Conservation (phyloP, 2,888 invertebrate species). For the Portevinia maculata region DNA sequence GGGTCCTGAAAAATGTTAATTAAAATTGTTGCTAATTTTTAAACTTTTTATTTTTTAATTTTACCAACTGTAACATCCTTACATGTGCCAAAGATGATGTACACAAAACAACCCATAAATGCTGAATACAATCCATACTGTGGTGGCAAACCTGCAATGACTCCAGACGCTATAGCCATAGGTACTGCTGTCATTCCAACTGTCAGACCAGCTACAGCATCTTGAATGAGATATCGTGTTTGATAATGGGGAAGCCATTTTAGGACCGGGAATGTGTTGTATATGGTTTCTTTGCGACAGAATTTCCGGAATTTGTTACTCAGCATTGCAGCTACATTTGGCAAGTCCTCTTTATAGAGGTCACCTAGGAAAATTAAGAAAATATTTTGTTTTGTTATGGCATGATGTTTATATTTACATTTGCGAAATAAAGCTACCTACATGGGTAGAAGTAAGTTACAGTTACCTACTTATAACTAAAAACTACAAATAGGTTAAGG, state of each 20-base stretch:
- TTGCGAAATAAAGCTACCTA: too few species aligned
- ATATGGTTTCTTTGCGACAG: conserved; percentile 83
- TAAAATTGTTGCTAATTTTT: accelerated
- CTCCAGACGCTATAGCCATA: conserved; percentile 92
- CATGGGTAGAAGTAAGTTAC: too few species aligned
- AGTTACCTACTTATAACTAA: too few species aligned
- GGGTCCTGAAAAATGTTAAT: conserved; percentile 85
- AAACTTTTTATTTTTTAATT: too few species aligned
- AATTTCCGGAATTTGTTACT: conserved; percentile 80
- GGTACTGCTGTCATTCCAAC: conserved; percentile 92
- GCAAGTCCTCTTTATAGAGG: conserved; percentile 79
- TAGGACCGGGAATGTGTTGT: conserved; percentile 86
- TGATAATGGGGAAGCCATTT: conserved; percentile 90
- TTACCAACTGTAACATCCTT: conserved; percentile 91
- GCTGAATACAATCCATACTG: conserved; percentile 95
- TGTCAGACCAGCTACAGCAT: conserved; percentile 92
- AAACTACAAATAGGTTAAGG: too few species aligned
- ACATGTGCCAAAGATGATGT: conserved; percentile 93
- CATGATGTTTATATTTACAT: too few species aligned
- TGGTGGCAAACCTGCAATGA: conserved; percentile 88
- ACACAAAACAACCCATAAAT: conserved; percentile 96
- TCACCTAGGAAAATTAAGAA: too few species aligned
- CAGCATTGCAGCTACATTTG: conserved; percentile 77
- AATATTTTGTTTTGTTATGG: too few species aligned
- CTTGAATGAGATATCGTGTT: conserved; percentile 86